phyloP scores from a whole-genome alignment of 2,888 invertebrate species.

The Rotaria sp. region DNA sequence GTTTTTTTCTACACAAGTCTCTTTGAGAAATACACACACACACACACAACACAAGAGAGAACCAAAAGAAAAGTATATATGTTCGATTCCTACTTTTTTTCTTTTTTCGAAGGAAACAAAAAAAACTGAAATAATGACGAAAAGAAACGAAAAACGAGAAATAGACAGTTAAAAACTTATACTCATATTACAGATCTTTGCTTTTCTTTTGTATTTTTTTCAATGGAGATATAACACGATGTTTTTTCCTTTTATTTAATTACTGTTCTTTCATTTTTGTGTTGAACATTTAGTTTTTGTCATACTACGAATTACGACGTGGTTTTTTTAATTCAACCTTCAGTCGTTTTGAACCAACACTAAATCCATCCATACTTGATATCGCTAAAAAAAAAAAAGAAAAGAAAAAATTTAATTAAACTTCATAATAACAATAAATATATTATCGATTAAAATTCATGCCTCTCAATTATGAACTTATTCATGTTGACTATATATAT shows the following conservation, averaged over 20 bases:
- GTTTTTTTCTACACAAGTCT: background rate
- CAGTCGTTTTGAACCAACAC: slow-evolving; percentile 4
- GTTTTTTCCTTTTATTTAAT: background rate
- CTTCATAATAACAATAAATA: too few species aligned
- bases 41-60: background rate
- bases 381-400: background rate
- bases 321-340: slow-evolving; percentile 26
- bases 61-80: background rate
- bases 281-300: background rate
- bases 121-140: background rate
- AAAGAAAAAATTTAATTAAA: background rate
- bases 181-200: slow-evolving; percentile 6
- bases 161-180: slow-evolving; percentile 18
- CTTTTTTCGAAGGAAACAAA: background rate
- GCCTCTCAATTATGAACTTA: too few species aligned
- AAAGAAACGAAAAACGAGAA: background rate
- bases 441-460: too few species aligned
- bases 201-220: background rate
- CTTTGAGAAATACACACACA: background rate
- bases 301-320: background rate
- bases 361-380: slow-evolving; percentile 20
- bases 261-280: background rate
- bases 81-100: background rate
- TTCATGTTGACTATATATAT: too few species aligned
- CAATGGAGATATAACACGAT: background rate